A percentile compares a stretch with the other conserved stretches of the same genome.
phyloP scores from a whole-genome alignment of 2,113 vertebrate species.

The Zosterops japonicus region DNA sequence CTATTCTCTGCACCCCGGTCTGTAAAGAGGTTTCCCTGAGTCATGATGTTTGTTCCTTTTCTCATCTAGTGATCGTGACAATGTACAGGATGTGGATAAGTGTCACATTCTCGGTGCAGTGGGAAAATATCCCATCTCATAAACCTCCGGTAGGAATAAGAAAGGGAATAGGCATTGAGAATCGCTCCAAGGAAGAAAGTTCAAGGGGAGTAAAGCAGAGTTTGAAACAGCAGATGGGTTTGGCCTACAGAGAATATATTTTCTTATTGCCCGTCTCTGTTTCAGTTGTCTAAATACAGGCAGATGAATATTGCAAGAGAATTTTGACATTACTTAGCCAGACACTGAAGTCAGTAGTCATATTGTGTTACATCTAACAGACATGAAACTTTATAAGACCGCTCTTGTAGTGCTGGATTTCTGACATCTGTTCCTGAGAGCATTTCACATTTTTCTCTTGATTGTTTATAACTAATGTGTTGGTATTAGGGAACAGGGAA shows the following conservation, averaged over 20 bases:
- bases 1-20: rapidly evolving
- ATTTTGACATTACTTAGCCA: background rate
- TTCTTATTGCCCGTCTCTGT: rapidly evolving
- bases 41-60: background rate
- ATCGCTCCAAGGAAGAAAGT: background rate
- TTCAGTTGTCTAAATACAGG: background rate
- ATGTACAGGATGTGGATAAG: background rate
- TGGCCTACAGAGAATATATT: background rate
- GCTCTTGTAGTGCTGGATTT: background rate
- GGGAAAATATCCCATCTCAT: rapidly evolving
- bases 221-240: background rate
- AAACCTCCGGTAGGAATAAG: too few species aligned
- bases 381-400: rapidly evolving
- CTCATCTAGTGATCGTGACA: rapidly evolving
- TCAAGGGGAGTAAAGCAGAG: too few species aligned
- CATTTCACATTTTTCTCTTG: rapidly evolving
- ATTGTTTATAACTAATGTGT: background rate
- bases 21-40: background rate
- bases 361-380: background rate
- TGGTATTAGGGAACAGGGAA: background rate
- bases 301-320: background rate
- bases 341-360: background rate
- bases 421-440: background rate
- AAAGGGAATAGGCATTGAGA: background rate
- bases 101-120: background rate